A percentile compares a stretch with the other conserved stretches of the same genome.
These are phyloP conservation scores for Euzetes globulus DNA, from an alignment of 2,888 invertebrate genomes.

Conservation along the genomic window DNA sequence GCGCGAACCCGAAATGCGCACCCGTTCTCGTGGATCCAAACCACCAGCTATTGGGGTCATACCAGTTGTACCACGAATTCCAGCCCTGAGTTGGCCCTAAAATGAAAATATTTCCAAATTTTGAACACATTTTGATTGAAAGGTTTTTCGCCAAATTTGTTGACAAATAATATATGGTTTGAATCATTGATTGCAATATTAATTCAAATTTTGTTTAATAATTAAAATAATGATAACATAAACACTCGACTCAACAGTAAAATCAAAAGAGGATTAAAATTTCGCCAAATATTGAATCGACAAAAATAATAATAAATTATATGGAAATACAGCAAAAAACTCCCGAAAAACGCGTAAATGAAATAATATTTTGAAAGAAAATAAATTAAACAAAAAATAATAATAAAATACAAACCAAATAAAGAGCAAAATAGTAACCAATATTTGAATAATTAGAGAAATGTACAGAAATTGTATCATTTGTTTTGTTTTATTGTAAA, in stretches of 20 bases:
- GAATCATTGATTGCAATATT: background rate
- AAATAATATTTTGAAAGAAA: background rate
- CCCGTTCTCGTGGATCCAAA: conserved; percentile 18
- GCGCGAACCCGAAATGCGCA: conserved; percentile 17
- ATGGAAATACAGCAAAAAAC: background rate
- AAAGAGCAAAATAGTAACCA: background rate
- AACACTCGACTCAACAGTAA: background rate
- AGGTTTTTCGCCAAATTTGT: background rate
- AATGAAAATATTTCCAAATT: conserved; percentile 4
- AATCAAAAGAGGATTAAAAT: background rate
- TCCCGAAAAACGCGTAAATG: background rate
- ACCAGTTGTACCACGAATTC: conserved; percentile 35
- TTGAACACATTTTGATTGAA: conserved; percentile 3
- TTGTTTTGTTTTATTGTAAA: conserved; percentile 7
- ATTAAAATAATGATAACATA: background rate
- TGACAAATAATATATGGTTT: background rate
- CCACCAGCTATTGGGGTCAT: conserved; percentile 32
- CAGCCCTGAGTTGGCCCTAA: conserved; percentile 18
- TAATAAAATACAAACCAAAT: background rate
- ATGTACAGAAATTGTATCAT: background rate
- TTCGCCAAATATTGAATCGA: background rate
- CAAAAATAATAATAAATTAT: background rate
- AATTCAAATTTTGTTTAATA: background rate
- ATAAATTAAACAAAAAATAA: background rate
- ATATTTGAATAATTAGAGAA: background rate